Evolutionary conservation across 37 sponge, comb jelly and placozoan genomes (phyloP), one percentile per base, ranked within the genome.

Genomic region (Beroe forskalii): DNA sequence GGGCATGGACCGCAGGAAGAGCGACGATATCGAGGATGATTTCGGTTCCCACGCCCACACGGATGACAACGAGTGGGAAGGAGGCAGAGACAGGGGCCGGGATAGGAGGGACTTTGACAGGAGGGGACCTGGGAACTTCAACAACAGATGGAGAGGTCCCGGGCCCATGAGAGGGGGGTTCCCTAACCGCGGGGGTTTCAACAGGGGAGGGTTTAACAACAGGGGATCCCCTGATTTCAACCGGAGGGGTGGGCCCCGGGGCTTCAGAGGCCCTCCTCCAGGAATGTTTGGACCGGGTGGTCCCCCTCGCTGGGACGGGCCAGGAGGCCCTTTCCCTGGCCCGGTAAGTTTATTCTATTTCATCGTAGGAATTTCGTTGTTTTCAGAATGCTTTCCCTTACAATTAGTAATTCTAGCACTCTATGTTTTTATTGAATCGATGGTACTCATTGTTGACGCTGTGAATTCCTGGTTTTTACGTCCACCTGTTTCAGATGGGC

Each of bases 401-500:
- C n/a, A n/a, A n/a, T n/a, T n/a, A n/a, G n/a, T n/a, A n/a, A n/a
- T n/a, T n/a, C n/a, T n/a, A n/a, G n/a, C n/a, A n/a, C n/a, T n/a
- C n/a, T n/a, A n/a, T n/a, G n/a, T n/a, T n/a, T n/a, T n/a, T n/a
- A n/a, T n/a, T n/a, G n/a, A n/a, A n/a, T n/a, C n/a, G n/a, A n/a
- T n/a, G n/a, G n/a, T n/a, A n/a, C n/a, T n/a, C n/a, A n/a, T n/a
- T n/a, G n/a, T n/a, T n/a, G n/a, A n/a, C n/a, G n/a, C n/a, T n/a
- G n/a, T n/a, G n/a, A n/a, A n/a, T n/a, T n/a, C n/a, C n/a, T n/a
- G n/a, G n/a, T n/a, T n/a, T n/a, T n/a, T n/a, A n/a, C n/a, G n/a
- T n/a, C n/a, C n/a, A n/a, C n/a, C n/a, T n/a, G n/a, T 69, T 69
- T 69, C 72, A 69, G 72, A 69, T 69, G 72, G 72, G 72, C 17